These are phyloP conservation scores for Paedocypris sp. DNA, from an alignment of 2,113 vertebrate species.

Conservation along the genomic window DNA sequence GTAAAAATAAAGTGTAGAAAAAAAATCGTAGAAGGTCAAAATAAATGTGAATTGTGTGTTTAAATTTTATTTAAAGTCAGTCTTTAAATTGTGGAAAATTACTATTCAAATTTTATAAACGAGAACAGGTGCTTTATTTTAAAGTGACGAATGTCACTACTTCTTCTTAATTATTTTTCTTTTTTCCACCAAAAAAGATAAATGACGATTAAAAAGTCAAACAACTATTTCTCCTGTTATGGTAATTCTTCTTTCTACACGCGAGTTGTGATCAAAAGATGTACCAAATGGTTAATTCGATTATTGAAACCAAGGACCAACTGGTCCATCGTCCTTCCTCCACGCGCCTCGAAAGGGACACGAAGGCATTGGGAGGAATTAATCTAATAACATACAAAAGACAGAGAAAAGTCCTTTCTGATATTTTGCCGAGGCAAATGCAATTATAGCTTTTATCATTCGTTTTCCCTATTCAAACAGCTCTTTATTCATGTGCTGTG, in stretches of 20 bases:
- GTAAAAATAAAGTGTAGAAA: no score
- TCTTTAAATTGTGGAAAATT: background rate
- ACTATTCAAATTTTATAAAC: no score
- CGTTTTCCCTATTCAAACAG: conserved; percentile 67
- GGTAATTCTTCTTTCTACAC: conserved; percentile 80
- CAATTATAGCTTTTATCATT: conserved; percentile 84
- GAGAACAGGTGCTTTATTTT: no score
- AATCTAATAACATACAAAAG: conserved; percentile 97
- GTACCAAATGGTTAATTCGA: conserved; percentile 96
- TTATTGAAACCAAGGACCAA: conserved; percentile 94
- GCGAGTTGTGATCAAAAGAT: conserved; percentile 84
- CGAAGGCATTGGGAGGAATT: conserved; percentile 82
- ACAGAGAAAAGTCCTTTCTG: conserved; percentile 86
- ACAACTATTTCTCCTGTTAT: conserved; percentile 68
- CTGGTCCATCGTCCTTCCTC: conserved; percentile 88
- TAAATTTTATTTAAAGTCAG: no score
- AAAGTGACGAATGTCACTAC: no score
- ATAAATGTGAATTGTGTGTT: no score
- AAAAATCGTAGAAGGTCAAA: no score
- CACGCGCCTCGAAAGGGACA: conserved; percentile 89
- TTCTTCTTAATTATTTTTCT: conserved; percentile 41
- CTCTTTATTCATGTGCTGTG: conserved; percentile 65
- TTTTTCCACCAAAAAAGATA: conserved; percentile 39
- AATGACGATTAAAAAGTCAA: conserved; percentile 52
- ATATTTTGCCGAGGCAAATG: conserved; percentile 93